Percentiles rank a stretch among this genome's conserved stretches.
phyloP scores from a whole-genome alignment of 2,113 vertebrate genomes.

The Rattus rattus region DNA sequence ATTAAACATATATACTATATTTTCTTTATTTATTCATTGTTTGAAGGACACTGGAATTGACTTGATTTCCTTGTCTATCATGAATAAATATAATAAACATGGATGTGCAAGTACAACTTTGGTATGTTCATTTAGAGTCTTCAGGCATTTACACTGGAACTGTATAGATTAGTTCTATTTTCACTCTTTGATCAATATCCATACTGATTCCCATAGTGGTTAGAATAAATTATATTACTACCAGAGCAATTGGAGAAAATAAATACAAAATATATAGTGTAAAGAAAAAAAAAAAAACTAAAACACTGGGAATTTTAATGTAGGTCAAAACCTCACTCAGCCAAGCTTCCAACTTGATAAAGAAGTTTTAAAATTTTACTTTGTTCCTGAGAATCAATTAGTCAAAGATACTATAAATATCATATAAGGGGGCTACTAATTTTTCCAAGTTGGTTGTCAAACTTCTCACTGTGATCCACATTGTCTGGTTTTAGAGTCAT shows the following conservation, averaged over 20 bases:
- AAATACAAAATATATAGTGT: no score
- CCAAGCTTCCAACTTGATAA: not conserved
- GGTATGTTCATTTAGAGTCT: not conserved
- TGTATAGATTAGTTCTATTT: not conserved
- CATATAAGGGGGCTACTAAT: not conserved
- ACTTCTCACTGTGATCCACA: not conserved
- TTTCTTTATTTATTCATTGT: not conserved
- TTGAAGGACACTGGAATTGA: not conserved
- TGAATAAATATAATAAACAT: not conserved
- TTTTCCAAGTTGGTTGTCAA: not conserved
- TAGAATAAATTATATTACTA: not conserved
- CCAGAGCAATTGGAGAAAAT: not conserved
- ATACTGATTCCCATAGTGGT: not conserved
- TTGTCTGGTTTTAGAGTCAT: not conserved
- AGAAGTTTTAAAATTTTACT: not conserved
- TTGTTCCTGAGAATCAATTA: not conserved
- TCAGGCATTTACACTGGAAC: not conserved
- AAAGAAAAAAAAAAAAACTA: no score
- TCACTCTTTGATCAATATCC: not conserved
- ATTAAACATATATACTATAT: not conserved
- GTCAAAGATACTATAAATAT: not conserved
- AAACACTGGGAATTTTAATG: not conserved
- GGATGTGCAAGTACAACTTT: not conserved
- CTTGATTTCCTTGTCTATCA: not conserved
- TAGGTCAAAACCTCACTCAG: not conserved